Conservation (phyloP, 2,113 vertebrate species). For the Aegithalos caudatus region DNA sequence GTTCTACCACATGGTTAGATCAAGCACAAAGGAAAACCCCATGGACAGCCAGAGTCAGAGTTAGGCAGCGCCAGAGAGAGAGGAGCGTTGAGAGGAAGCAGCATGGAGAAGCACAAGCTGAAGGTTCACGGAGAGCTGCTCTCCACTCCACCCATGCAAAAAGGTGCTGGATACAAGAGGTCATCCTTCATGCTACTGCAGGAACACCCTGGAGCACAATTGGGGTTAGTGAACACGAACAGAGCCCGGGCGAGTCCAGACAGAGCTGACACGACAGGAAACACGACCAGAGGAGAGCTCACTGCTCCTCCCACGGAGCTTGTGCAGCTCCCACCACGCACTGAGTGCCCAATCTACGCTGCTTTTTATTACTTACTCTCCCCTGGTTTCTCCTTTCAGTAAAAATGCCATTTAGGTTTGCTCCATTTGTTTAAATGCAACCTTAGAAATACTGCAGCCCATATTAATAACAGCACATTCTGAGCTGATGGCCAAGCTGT, state of each 20-base stretch:
- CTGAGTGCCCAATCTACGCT: background rate
- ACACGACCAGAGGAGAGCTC: background rate
- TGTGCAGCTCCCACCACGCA: background rate
- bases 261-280: background rate
- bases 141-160: conserved; percentile 72
- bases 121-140: conserved; percentile 71
- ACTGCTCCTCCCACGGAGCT: background rate
- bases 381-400: background rate
- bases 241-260: background rate
- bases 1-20: conserved; percentile 99
- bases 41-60: conserved; percentile 83
- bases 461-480: background rate
- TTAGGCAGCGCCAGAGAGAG: conserved; percentile 84
- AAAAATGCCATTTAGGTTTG: background rate
- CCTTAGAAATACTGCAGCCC: background rate
- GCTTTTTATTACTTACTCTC: background rate
- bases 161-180: conserved; percentile 57
- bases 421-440: background rate
- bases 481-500: background rate
- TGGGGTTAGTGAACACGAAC: conserved; percentile 62
- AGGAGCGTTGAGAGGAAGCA: conserved; percentile 87
- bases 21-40: conserved; percentile 99
- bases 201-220: conserved; percentile 57
- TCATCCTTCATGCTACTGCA: conserved; percentile 50
- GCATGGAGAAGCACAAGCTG: conserved; percentile 81